phyloP scores from a whole-genome alignment of 2,113 vertebrate genomes.

The Isichthys henryi region DNA sequence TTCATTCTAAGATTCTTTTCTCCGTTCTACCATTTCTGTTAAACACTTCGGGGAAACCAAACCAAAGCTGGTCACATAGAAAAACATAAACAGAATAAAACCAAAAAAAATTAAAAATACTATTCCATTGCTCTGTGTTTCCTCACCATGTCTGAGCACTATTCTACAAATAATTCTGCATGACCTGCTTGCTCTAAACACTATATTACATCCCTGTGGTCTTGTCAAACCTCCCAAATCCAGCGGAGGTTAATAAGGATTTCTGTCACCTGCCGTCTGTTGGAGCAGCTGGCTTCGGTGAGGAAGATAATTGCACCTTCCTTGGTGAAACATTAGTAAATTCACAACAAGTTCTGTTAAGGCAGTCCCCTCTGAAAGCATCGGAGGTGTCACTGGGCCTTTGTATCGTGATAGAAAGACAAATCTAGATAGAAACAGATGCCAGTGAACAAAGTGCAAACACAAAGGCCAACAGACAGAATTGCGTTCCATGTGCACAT shows the following conservation, averaged over 20 bases:
- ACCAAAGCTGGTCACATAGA: neutral
- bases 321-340: slow-evolving; percentile 14
- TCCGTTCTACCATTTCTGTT: neutral
- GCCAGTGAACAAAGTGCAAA: slow-evolving; percentile 31
- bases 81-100: neutral
- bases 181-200: slow-evolving; percentile 10
- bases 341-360: neutral
- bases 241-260: slow-evolving; percentile 24
- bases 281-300: slow-evolving; percentile 39
- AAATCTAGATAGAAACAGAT: slow-evolving; percentile 42
- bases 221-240: slow-evolving; percentile 29
- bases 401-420: slow-evolving; percentile 53
- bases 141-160: neutral
- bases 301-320: slow-evolving; percentile 35
- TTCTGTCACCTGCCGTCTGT: slow-evolving; percentile 36
- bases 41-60: neutral
- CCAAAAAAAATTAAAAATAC: neutral
- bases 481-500: neutral
- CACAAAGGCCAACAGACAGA: slow-evolving; percentile 16
- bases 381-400: slow-evolving; percentile 30
- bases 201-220: slow-evolving; percentile 7
- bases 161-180: neutral
- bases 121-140: neutral
- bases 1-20: neutral
- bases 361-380: slow-evolving; percentile 12